Evolutionary conservation across 2,113 vertebrate species (phyloP).

Genomic region (Turdus rufiventris): DNA sequence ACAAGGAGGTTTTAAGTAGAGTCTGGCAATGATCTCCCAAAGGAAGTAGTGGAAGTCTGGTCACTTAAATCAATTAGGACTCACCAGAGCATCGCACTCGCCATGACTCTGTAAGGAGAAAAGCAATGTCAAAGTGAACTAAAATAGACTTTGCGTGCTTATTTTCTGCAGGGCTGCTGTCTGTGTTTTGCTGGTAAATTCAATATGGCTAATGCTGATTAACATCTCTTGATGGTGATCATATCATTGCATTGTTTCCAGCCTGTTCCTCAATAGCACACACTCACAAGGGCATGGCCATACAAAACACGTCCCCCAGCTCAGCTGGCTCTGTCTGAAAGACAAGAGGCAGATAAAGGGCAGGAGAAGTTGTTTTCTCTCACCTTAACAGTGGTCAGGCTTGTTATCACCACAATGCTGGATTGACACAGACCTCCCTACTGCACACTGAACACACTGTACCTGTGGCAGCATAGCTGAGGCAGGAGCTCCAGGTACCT

Average conservation of each 20-base stretch:
- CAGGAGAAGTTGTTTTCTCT: not conserved
- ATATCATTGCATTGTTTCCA: not conserved
- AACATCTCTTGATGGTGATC: constrained; percentile 14
- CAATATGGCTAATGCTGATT: constrained; percentile 48
- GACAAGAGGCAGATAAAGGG: not conserved
- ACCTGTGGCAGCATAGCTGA: not conserved
- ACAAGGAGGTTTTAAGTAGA: constrained; percentile 19
- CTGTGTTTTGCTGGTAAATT: not conserved
- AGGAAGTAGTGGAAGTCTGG: constrained; percentile 59
- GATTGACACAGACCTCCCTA: not conserved
- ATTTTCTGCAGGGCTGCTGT: constrained; percentile 7
- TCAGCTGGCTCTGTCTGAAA: not conserved
- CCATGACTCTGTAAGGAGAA: not conserved
- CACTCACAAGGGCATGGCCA: not conserved
- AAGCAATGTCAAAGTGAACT: not conserved
- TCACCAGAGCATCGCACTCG: constrained; percentile 4
- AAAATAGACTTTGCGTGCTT: constrained; percentile 6
- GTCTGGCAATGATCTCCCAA: constrained; percentile 48
- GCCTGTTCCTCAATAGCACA: not conserved
- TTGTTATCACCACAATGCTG: rapidly evolving
- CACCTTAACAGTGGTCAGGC: not conserved
- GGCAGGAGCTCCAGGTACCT: not conserved
- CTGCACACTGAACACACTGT: rapidly evolving
- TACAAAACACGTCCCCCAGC: not conserved
- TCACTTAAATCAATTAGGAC: constrained; percentile 58